A percentile compares a stretch with the other conserved stretches of the same genome.
phyloP scores from a whole-genome alignment of 2,113 vertebrate species.

The Corythoichthys haematopterus region DNA sequence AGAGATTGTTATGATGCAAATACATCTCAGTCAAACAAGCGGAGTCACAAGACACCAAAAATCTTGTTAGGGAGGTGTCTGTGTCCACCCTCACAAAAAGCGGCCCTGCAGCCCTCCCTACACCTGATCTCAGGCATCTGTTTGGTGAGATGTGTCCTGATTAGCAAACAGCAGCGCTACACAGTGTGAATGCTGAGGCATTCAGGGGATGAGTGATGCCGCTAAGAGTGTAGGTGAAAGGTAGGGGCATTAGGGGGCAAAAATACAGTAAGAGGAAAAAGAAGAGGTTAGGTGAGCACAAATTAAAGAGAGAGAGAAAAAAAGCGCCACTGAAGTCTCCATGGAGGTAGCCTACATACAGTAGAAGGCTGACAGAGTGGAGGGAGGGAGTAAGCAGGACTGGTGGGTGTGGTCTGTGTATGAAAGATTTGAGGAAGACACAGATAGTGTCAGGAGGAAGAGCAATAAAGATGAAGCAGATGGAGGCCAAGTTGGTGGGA shows the following conservation, averaged over 20 bases:
- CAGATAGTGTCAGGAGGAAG: slow-evolving; percentile 38
- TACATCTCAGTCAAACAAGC: neutral
- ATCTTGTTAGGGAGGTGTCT: slow-evolving; percentile 46
- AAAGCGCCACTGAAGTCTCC: slow-evolving; percentile 58
- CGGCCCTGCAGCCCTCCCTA: slow-evolving; percentile 30
- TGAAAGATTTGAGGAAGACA: slow-evolving; percentile 28
- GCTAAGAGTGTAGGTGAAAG: slow-evolving; percentile 10
- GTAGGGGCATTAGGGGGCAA: slow-evolving; percentile 27
- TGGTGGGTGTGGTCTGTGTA: slow-evolving; percentile 20
- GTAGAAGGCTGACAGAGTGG: slow-evolving; percentile 59
- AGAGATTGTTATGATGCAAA: neutral
- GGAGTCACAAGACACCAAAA: slow-evolving; percentile 8
- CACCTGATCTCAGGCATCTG: slow-evolving; percentile 58
- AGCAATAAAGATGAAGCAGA: slow-evolving; percentile 36
- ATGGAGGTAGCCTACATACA: slow-evolving; percentile 69
- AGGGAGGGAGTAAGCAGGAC: slow-evolving; percentile 16
- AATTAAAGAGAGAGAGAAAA: slow-evolving; percentile 37
- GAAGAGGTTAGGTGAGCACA: slow-evolving; percentile 56
- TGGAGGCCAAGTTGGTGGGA: slow-evolving; percentile 9
- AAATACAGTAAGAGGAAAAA: slow-evolving; percentile 30
- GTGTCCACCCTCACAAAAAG: slow-evolving; percentile 26
- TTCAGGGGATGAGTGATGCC: slow-evolving; percentile 11
- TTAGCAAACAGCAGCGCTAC: slow-evolving; percentile 35
- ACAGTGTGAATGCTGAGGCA: slow-evolving; percentile 39
- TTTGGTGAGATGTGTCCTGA: slow-evolving; percentile 45